phyloP scores from a whole-genome alignment of 2,113 vertebrate genomes.

The Leptocoma aspasia region DNA sequence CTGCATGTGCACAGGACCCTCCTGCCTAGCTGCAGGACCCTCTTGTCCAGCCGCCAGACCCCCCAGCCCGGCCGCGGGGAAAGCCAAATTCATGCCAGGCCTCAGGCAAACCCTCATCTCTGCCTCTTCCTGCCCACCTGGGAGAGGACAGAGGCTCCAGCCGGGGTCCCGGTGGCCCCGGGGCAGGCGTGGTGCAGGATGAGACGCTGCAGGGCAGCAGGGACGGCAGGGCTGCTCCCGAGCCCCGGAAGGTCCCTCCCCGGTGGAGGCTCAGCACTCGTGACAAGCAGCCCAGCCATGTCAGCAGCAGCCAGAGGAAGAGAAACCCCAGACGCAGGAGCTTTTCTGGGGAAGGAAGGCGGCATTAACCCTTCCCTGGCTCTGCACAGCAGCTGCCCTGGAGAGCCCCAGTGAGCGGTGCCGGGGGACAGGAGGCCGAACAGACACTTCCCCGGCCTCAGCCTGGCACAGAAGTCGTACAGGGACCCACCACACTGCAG shows the following conservation, averaged over 20 bases:
- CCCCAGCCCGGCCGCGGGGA: fast-evolving
- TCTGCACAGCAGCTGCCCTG: neutral
- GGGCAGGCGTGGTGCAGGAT: neutral
- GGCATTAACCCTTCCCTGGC: neutral
- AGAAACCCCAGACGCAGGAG: conserved; percentile 38
- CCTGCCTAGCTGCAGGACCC: neutral
- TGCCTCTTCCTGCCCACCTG: neutral
- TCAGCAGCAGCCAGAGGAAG: conserved; percentile 51
- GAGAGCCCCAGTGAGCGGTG: neutral
- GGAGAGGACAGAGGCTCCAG: neutral
- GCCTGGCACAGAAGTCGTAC: fast-evolving
- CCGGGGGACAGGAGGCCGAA: neutral
- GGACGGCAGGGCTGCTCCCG: fast-evolving
- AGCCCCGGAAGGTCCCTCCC: neutral
- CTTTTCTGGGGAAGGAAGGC: conserved; percentile 31
- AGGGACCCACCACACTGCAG: fast-evolving
- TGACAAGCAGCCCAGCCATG: neutral
- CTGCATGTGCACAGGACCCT: neutral
- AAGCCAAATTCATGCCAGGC: neutral
- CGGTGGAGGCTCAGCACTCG: neutral
- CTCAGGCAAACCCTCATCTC: neutral
- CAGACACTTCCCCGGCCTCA: neutral
- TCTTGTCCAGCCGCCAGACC: neutral
- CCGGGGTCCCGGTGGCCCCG: fast-evolving
- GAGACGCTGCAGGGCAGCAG: neutral